Evolutionary conservation across 2,888 invertebrate genomes (phyloP).

Genomic region (Cryptocephalus primarius): DNA sequence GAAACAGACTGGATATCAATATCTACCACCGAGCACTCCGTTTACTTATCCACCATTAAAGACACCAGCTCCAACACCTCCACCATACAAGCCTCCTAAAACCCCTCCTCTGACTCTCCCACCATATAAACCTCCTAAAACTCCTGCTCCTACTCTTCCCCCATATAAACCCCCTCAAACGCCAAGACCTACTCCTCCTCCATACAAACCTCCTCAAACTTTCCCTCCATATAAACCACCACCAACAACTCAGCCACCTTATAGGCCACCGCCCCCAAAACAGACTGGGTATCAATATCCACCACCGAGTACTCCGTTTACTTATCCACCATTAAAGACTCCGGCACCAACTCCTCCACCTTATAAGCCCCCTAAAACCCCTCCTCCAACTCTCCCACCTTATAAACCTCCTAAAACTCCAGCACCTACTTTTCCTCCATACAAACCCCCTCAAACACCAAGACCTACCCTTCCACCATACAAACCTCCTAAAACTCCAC

Average conservation of each 20-base stretch:
- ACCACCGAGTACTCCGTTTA: not conserved
- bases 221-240: conserved; percentile 9
- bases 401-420: conserved; percentile 8
- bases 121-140: conserved; percentile 1
- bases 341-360: conserved; percentile 12
- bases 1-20: not conserved
- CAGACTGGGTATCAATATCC: not conserved
- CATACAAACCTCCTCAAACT: not conserved
- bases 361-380: conserved; percentile 11
- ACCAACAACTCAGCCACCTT: conserved; percentile 13
- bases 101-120: not conserved
- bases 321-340: conserved; percentile 6
- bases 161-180: conserved; percentile 12
- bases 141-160: not conserved
- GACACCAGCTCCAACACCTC: not conserved
- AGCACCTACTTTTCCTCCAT: not conserved
- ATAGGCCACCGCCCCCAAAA: conserved; percentile 11
- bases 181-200: too few species aligned
- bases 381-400: conserved; percentile 5
- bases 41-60: not conserved
- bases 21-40: not conserved
- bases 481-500: conserved; percentile 2
- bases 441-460: not conserved
- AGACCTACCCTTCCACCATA: not conserved
- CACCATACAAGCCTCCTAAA: not conserved